Percentiles rank a stretch among this genome's conserved stretches.
These are phyloP conservation scores for Colaptes auratus DNA, from an alignment of 2,113 vertebrate species.

Conservation along the genomic window DNA sequence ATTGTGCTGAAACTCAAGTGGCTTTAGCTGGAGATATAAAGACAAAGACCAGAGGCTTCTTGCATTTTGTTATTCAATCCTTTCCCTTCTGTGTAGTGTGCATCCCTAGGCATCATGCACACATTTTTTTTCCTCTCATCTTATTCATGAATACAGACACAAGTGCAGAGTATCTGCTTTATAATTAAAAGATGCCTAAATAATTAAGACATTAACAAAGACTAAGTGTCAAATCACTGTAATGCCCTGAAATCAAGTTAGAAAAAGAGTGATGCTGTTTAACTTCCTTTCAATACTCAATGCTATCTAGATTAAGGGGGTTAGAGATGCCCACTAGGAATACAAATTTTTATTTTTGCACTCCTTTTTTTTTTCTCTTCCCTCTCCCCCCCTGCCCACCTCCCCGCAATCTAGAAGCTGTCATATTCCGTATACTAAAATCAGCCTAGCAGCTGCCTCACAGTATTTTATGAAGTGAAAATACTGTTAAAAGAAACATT, in stretches of 20 bases:
- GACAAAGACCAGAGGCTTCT: not conserved
- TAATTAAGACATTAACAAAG: not conserved
- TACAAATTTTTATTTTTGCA: not conserved
- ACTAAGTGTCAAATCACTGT: not conserved
- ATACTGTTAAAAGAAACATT: not conserved
- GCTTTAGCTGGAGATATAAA: not conserved
- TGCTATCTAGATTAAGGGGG: not conserved
- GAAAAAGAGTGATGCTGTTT: not conserved
- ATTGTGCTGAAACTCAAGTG: not conserved
- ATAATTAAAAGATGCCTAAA: not conserved
- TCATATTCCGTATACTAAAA: not conserved
- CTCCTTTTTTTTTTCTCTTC: too few relatives aligned
- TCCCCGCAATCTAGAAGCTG: not conserved
- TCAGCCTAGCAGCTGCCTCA: not conserved
- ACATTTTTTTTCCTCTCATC: not conserved
- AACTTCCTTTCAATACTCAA: not conserved
- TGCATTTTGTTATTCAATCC: not conserved
- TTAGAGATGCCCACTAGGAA: not conserved
- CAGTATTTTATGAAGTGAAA: not conserved
- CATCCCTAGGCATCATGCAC: fast-evolving
- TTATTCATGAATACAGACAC: not conserved
- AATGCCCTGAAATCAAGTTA: not conserved
- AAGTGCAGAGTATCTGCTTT: not conserved
- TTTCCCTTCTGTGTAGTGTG: not conserved
- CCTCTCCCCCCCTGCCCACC: not conserved